phyloP scores from a whole-genome alignment of 2,113 vertebrate species.

The Podilymbus podiceps region DNA sequence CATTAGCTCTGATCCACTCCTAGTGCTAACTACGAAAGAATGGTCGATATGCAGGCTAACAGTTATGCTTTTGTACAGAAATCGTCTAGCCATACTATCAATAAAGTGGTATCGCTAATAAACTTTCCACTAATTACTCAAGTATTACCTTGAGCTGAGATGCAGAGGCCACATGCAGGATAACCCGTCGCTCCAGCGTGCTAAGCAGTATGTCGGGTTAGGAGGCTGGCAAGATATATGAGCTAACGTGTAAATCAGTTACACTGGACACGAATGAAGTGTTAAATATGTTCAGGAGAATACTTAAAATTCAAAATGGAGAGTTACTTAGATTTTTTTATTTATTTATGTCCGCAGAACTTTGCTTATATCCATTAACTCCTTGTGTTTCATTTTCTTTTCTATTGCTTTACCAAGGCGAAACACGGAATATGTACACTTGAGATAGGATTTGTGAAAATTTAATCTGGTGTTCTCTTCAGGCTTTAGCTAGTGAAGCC shows the following conservation, averaged over 20 bases:
- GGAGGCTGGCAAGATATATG: not conserved
- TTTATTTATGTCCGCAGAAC: not conserved
- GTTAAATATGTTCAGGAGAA: constrained; percentile 6
- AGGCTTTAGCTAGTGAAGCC: not conserved
- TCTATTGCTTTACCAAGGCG: not conserved
- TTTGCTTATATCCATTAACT: not conserved
- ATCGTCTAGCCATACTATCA: not conserved
- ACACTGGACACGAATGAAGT: not conserved
- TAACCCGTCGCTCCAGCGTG: not conserved
- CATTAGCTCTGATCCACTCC: not conserved
- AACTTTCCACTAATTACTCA: constrained; percentile 50
- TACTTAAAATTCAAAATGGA: not conserved
- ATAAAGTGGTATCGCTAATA: constrained; percentile 53
- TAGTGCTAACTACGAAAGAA: not conserved
- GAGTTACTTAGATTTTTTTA: not conserved
- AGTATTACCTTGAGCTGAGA: constrained; percentile 11
- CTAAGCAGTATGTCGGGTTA: constrained; percentile 19
- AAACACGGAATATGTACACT: not conserved
- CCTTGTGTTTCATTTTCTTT: not conserved
- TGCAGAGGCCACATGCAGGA: not conserved
- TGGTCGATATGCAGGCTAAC: not conserved
- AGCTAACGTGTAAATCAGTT: constrained; percentile 38
- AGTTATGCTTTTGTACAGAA: not conserved
- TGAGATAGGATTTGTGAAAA: not conserved
- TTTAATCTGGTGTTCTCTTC: not conserved